Conservation (phyloP, 2,888 invertebrate genomes). For the Aspidiotus destructor region DNA sequence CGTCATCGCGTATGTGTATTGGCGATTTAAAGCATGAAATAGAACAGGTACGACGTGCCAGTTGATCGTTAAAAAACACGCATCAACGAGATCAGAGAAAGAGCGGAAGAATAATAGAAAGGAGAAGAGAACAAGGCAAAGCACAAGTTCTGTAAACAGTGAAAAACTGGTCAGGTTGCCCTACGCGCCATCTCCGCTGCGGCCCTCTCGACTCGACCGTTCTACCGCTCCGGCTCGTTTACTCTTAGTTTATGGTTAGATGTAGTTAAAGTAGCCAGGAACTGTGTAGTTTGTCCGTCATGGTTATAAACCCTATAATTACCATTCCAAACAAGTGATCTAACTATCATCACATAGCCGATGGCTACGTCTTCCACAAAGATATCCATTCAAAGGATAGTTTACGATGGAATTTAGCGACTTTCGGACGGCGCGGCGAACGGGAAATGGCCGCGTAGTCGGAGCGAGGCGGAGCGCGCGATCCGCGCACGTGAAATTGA, state of each 20-base stretch:
- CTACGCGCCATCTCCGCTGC: constrained; percentile 21
- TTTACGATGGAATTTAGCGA: constrained; percentile 31
- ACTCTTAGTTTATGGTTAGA: constrained; percentile 19
- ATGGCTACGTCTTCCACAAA: constrained; percentile 23
- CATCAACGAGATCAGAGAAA: not conserved
- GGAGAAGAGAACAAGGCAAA: not conserved
- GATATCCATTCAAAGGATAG: constrained; percentile 27
- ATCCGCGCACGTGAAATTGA: constrained; percentile 1
- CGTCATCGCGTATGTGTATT: not conserved
- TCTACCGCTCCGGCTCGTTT: constrained; percentile 29
- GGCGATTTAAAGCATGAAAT: constrained; percentile 30
- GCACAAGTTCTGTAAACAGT: constrained; percentile 22
- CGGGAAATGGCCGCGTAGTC: not conserved
- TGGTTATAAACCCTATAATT: constrained; percentile 32
- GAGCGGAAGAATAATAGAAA: not conserved
- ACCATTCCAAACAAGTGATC: constrained; percentile 32
- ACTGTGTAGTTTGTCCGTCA: constrained; percentile 32
- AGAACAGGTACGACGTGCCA: constrained; percentile 23
- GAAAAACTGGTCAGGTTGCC: constrained; percentile 30
- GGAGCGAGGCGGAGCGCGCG: not conserved
- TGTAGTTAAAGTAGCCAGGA: constrained; percentile 30
- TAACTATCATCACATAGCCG: constrained; percentile 32
- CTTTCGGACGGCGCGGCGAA: not conserved
- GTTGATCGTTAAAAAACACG: constrained; percentile 19
- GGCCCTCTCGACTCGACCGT: not conserved